Base-by-base conservation (phyloP, 2,113 vertebrate species). In the Tragelaphus strepsiceros region DNA sequence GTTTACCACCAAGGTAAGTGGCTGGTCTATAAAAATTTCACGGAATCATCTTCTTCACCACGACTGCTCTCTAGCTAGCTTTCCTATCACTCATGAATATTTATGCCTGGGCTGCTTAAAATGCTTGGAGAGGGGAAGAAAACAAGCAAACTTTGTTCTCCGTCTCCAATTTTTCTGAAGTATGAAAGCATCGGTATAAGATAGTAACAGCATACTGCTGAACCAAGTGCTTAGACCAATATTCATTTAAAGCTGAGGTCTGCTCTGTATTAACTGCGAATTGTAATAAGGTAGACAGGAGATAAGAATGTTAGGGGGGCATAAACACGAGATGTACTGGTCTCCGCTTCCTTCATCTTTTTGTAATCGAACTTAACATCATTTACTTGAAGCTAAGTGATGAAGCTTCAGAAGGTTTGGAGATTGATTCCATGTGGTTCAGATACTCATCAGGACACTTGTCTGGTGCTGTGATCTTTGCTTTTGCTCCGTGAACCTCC, bases 81-180 rank as follows among this genome's bases (percentile, higher is more conserved):
- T 94, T 96, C 49, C 46, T 32, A 83, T 96, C 84, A 9, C 5
- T 92, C 94, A 64, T 14, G 91, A 82, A 97, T 89, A 56, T 95
- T 97, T 54, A 67, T 71, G 22, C 43, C 90, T 94, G 81, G 11
- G 90, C 92, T 94, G 39, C 90, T 97, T 98, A 89, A 94, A 97
- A 98, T 97, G 6, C 3, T 9, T 77, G 54, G 62, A 21, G 83
- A 43, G 39, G 54, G 6, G 0, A 28, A 19, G 26, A 58, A 62
- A 49, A 86, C 49, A 58, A n/a, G 78, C 49, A 97, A 96, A 91
- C 64, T 9, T 19, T n/a, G n/a, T 90, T 97, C 87, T 96, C 56
- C 7, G 58, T 24, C 5, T 80, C 93, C 22, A 32, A 35, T 95
- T 61, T 82, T 92, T 84, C 84, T 97, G 5, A 35, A 16, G 14